phyloP scores from a whole-genome alignment of 2,888 invertebrate genomes.

The Nebria brevicollis region DNA sequence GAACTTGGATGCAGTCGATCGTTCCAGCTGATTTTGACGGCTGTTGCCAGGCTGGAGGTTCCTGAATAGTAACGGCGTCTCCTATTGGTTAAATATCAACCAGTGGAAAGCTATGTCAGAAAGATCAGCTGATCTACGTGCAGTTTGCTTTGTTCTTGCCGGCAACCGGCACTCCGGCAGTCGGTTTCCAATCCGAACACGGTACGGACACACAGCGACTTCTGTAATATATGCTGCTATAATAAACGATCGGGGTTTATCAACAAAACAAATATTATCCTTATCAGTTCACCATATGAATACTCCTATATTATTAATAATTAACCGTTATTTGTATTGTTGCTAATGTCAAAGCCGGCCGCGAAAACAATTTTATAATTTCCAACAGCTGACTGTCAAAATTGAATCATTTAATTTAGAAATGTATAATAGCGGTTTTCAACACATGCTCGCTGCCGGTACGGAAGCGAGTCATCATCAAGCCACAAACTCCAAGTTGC shows the following conservation, averaged over 20 bases:
- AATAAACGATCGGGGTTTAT: background rate
- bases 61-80: slow-evolving; percentile 25
- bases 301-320: slow-evolving; percentile 9
- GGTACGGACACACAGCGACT: slow-evolving; percentile 4
- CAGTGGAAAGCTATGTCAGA: slow-evolving; percentile 34
- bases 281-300: slow-evolving; percentile 6
- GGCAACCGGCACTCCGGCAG: slow-evolving; percentile 27
- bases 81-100: slow-evolving; percentile 23
- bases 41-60: slow-evolving; percentile 42
- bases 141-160: slow-evolving; percentile 40
- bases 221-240: slow-evolving; percentile 3
- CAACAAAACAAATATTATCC: slow-evolving; percentile 4
- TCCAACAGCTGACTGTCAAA: background rate
- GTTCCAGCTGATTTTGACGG: slow-evolving; percentile 46
- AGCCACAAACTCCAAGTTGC: slow-evolving; percentile 14
- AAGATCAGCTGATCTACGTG: slow-evolving; percentile 40
- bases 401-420: background rate
- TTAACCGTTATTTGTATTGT: background rate
- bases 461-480: background rate
- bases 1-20: slow-evolving; percentile 16
- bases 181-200: slow-evolving; percentile 20
- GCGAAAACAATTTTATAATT: slow-evolving; percentile 1
- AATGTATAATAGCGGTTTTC: slow-evolving; percentile 23
- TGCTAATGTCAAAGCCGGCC: background rate
- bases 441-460: slow-evolving; percentile 24